These are phyloP conservation scores for Nibea coibor DNA, from an alignment of 2,113 vertebrate species.

Conservation along the genomic window DNA sequence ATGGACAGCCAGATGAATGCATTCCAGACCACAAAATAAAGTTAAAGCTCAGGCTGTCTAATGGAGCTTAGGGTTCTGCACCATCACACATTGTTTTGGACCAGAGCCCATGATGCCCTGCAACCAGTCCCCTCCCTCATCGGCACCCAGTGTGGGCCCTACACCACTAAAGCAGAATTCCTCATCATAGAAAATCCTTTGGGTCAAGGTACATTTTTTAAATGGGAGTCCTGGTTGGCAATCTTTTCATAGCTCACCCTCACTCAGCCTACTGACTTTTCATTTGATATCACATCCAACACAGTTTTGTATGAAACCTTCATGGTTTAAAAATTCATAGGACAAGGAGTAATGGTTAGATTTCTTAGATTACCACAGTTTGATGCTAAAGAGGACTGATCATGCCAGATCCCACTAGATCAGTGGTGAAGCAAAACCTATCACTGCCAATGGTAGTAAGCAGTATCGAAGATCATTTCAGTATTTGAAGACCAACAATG, in stretches of 20 bases:
- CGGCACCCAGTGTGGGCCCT: background rate
- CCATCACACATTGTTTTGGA: constrained; percentile 60
- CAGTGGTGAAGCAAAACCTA: background rate
- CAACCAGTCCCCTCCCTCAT: constrained; percentile 3
- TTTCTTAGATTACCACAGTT: background rate
- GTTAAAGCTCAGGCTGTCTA: constrained; percentile 47
- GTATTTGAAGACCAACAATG: background rate
- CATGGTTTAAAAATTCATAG: background rate
- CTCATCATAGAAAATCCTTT: background rate
- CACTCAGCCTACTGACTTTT: background rate
- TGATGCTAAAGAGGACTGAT: background rate
- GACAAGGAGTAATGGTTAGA: background rate
- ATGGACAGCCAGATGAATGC: constrained; percentile 62
- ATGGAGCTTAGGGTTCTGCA: constrained; percentile 64
- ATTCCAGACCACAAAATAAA: constrained; percentile 64
- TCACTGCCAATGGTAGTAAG: background rate
- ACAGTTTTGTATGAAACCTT: background rate
- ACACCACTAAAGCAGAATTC: background rate
- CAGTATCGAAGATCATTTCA: too few species aligned
- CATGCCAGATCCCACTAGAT: background rate
- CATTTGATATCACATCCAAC: background rate
- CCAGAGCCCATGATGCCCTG: constrained; percentile 18
- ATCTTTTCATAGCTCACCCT: background rate
- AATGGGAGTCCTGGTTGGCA: background rate
- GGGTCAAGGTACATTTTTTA: background rate